phyloP scores from a whole-genome alignment of 1,140 invertebrate genomes.

The Tigriopus japonicus region DNA sequence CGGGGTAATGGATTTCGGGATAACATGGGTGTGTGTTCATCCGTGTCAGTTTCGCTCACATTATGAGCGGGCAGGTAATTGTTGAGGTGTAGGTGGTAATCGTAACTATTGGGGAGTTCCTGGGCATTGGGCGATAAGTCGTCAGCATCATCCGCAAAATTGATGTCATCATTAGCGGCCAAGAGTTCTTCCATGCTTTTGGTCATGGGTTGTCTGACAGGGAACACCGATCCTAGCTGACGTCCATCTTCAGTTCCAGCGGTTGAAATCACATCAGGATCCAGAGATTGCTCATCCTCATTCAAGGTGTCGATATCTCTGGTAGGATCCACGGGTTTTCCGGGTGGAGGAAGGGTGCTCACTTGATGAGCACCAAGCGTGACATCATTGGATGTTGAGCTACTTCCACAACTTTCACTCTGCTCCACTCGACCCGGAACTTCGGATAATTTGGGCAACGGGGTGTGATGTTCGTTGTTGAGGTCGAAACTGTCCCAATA shows the following conservation, averaged over 20 bases:
- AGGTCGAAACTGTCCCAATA: conserved; percentile 8
- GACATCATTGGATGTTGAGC: background rate
- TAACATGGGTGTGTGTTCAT: conserved; percentile 5
- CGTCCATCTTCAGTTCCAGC: background rate
- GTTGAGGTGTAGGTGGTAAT: conserved; percentile 10
- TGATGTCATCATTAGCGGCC: conserved; percentile 1
- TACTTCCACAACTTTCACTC: background rate
- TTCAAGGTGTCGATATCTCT: conserved; percentile 5
- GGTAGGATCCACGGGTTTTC: background rate
- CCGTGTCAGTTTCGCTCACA: background rate
- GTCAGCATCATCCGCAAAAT: conserved; percentile 3
- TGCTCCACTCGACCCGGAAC: background rate
- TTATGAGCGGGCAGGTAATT: conserved; percentile 8
- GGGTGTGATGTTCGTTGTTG: background rate
- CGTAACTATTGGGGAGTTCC: conserved; percentile 4
- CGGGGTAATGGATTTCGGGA: background rate
- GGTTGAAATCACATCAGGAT: conserved; percentile 1
- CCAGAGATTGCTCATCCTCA: background rate
- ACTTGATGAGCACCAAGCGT: background rate
- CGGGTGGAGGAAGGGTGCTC: background rate
- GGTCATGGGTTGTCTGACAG: background rate
- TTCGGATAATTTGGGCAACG: conserved; percentile 1
- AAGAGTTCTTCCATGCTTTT: conserved; percentile 4
- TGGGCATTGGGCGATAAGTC: background rate
- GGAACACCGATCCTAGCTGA: conserved; percentile 1